These are phyloP conservation scores for Pyrgilauda ruficollis DNA, from an alignment of 2,113 vertebrate species.

Conservation along the genomic window DNA sequence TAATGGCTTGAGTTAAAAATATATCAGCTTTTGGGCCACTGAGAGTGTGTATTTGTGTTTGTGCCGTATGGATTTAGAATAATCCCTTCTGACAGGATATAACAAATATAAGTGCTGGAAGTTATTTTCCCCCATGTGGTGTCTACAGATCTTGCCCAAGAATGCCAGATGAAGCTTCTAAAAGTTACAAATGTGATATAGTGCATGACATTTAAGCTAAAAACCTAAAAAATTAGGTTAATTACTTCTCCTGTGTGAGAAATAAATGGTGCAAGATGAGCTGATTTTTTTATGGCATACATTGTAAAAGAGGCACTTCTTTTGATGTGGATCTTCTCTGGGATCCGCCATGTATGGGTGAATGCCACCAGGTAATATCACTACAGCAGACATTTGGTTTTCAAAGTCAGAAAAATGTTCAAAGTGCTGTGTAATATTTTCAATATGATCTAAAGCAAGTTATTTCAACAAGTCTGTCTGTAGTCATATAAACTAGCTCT, in stretches of 20 bases:
- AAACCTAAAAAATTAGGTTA: not conserved
- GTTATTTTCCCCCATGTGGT: not conserved
- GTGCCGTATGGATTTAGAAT: not conserved
- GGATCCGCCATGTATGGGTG: not conserved
- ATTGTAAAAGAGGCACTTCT: not conserved
- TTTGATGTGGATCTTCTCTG: not conserved
- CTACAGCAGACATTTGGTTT: not conserved
- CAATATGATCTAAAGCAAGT: not conserved
- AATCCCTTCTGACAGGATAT: not conserved
- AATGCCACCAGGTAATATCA: not conserved
- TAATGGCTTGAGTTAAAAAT: not conserved
- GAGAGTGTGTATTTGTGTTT: not conserved
- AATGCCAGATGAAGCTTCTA: conserved; percentile 14
- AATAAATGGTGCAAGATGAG: not conserved
- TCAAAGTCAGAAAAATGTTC: not conserved
- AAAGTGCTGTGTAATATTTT: not conserved
- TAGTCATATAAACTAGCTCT: not conserved
- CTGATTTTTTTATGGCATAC: not conserved
- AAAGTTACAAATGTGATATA: not conserved
- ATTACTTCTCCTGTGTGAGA: not conserved
- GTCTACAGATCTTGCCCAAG: not conserved
- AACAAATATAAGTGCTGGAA: not conserved
- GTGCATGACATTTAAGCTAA: conserved; percentile 16
- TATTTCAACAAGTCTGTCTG: not conserved
- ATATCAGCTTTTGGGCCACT: not conserved